Conservation (phyloP, 2,113 vertebrate species). For the Okapia johnstoni region DNA sequence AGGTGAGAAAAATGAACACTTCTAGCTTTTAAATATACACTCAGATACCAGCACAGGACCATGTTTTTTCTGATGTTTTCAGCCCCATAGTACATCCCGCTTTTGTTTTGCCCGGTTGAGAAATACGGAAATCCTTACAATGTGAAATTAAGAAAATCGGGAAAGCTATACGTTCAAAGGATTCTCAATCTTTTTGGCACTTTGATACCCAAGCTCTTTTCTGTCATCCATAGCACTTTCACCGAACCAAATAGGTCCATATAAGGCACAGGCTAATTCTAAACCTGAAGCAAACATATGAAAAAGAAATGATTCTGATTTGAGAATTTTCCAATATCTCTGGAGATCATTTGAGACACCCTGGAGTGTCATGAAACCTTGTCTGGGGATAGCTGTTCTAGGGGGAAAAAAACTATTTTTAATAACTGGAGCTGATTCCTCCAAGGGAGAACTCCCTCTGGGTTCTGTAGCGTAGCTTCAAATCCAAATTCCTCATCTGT, state of each 20-base stretch:
- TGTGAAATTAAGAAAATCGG: neutral
- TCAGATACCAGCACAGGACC: neutral
- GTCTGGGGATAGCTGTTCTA: constrained; percentile 6
- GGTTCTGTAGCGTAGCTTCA: constrained; percentile 27
- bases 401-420: constrained; percentile 17
- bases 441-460: constrained; percentile 54
- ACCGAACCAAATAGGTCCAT: neutral
- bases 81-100: neutral
- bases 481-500: constrained; percentile 64
- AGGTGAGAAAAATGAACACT: neutral
- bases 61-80: neutral
- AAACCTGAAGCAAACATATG: neutral
- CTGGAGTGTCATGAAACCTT: neutral
- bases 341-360: constrained; percentile 44
- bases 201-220: neutral
- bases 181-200: neutral
- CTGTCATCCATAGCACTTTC: neutral
- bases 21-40: neutral
- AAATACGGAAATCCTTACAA: neutral
- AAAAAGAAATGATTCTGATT: neutral
- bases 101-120: neutral
- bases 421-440: constrained; percentile 58
- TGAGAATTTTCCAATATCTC: constrained; percentile 36
- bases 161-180: neutral
- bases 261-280: neutral